Conservation (phyloP, 2,888 invertebrate genomes). For the Andricus quercusramuli region DNA sequence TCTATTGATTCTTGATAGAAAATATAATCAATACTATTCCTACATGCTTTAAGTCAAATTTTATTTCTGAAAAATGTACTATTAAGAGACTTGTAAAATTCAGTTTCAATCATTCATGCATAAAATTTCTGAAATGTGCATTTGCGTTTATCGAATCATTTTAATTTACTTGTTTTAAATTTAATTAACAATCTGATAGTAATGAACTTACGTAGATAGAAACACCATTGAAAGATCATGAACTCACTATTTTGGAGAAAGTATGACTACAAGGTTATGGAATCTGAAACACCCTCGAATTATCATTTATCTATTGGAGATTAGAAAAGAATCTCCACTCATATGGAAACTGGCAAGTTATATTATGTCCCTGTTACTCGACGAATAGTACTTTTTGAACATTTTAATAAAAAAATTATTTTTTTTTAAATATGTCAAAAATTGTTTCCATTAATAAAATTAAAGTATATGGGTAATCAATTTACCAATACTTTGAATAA, state of each 20-base stretch:
- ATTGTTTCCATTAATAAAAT: too few species aligned
- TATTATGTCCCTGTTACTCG: background rate
- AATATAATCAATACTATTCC: too few species aligned
- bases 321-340: slow-evolving; percentile 28
- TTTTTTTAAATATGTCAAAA: too few species aligned
- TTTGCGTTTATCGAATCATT: background rate
- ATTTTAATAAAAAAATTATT: background rate
- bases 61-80: too few species aligned
- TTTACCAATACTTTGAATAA: too few species aligned
- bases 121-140: too few species aligned
- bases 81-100: too few species aligned
- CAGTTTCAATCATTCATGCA: too few species aligned
- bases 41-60: too few species aligned
- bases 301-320: slow-evolving; percentile 12
- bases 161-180: background rate
- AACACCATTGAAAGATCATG: background rate
- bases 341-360: background rate
- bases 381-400: background rate
- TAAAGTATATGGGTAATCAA: too few species aligned
- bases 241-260: background rate
- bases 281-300: slow-evolving; percentile 73
- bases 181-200: background rate
- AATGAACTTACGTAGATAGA: background rate
- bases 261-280: background rate
- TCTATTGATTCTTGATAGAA: too few species aligned